Percentiles rank a stretch among this genome's conserved stretches.
phyloP scores from a whole-genome alignment of 1,140 invertebrate genomes.

The Teleogryllus occipitalis region DNA sequence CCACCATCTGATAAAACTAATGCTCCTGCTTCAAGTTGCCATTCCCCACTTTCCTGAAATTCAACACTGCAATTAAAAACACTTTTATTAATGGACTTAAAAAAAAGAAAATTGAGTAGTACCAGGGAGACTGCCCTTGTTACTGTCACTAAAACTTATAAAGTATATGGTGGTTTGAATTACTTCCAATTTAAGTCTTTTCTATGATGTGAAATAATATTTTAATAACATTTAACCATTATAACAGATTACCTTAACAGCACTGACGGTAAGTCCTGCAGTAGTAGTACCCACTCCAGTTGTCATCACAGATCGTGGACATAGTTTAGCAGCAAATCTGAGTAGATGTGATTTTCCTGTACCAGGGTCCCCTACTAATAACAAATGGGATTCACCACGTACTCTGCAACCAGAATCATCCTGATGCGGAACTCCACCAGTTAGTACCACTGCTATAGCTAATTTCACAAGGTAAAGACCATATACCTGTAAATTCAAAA shows the following conservation, averaged over 20 bases:
- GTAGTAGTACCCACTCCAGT: conserved; percentile 78
- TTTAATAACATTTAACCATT: too few relatives aligned
- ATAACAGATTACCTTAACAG: conserved; percentile 57
- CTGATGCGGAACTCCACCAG: conserved; percentile 55
- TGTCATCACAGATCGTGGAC: conserved; percentile 70
- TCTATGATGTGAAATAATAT: too few relatives aligned
- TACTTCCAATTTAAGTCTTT: too few relatives aligned
- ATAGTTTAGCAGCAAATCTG: conserved; percentile 64
- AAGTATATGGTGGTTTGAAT: too few relatives aligned
- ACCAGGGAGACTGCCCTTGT: too few relatives aligned
- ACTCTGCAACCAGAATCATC: conserved; percentile 46
- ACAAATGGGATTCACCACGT: conserved; percentile 73
- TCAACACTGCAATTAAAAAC: neutral
- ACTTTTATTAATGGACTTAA: neutral
- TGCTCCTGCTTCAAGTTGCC: conserved; percentile 82
- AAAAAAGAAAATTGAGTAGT: too few relatives aligned
- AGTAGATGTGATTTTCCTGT: conserved; percentile 85
- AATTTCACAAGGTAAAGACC: conserved; percentile 83
- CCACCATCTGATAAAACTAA: conserved; percentile 78
- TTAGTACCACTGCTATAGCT: conserved; percentile 62
- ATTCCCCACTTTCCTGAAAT: conserved; percentile 65
- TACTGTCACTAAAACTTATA: too few relatives aligned
- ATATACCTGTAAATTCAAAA: conserved; percentile 56
- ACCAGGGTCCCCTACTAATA: conserved; percentile 86
- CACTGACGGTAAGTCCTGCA: conserved; percentile 82